Conservation (phyloP, 2,888 invertebrate species). For the Pristionchus entomophagus region DNA sequence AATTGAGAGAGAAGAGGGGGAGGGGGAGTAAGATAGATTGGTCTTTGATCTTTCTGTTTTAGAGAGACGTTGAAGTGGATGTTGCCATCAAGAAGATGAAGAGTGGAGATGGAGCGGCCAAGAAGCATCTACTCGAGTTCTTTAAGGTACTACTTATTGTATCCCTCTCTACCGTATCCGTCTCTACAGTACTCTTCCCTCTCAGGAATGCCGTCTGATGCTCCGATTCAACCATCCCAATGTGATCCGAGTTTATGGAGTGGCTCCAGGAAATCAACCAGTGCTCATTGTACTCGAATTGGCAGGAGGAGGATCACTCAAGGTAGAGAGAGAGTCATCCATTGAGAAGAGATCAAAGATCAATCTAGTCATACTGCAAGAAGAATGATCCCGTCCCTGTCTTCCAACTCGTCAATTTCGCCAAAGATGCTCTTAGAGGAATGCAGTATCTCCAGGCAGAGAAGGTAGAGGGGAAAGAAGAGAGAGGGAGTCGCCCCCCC, state of each 20-base stretch:
- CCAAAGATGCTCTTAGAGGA: constrained; percentile 31
- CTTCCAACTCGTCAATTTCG: constrained; percentile 27
- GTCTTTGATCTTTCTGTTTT: background rate
- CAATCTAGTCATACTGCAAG: constrained; percentile 37
- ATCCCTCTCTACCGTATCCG: background rate
- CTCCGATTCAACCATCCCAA: constrained; percentile 45
- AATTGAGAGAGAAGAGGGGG: background rate
- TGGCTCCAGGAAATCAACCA: constrained; percentile 7
- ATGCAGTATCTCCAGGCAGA: constrained; percentile 32
- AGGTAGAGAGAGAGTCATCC: background rate
- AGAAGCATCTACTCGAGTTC: constrained; percentile 26
- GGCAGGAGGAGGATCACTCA: constrained; percentile 41
- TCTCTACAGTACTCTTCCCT: background rate
- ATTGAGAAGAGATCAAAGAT: background rate
- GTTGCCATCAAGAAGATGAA: constrained; percentile 26
- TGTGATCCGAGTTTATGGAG: constrained; percentile 42
- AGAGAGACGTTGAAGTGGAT: background rate
- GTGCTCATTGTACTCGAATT: constrained; percentile 38
- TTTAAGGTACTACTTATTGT: background rate
- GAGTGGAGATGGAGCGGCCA: constrained; percentile 26
- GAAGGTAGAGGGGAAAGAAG: background rate
- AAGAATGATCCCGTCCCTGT: constrained; percentile 40
- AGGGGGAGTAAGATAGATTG: background rate
- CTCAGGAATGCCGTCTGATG: constrained; percentile 37
- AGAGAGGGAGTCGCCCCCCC: background rate